Base-by-base conservation (phyloP, 2,797 vertebrate genomes). In the Aplochiton taeniatus region DNA sequence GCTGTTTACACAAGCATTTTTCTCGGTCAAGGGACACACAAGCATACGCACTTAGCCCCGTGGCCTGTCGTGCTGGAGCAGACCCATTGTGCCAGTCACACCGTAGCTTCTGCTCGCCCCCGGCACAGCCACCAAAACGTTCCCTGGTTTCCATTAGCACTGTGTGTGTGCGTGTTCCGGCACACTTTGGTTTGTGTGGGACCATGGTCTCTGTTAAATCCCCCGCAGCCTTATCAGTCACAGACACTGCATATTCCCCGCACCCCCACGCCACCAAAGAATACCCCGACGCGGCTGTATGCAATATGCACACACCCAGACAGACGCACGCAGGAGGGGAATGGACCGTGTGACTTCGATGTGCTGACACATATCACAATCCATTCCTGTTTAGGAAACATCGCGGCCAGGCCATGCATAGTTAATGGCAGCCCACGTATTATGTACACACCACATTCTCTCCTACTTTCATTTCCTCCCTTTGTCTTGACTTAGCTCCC, bases 191-290 rank as follows among this genome's bases (percentile, higher is more conserved):
- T 10, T 11, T 48, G 47, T 48, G 47, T 48, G 52, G 41, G 47
- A 8, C 8, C 54, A 70, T 50, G 49, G 49, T 67, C 60, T 53
- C 54, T 64, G 65, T 69, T 50, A 75, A 62, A 68, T 77, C 65
- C 72, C 65, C 66, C 66, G 69, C 54, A 61, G 71, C 43, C 66
- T 82, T 80, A 81, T 86, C 81, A 72, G 65, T 75, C 44, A 46
- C 69, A 77, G 66, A 69, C 48, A 58, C 62, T 61, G 59, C 65
- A 68, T 69, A 51, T 65, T 61, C 48, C 66, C 60, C 70, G 45
- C n/a, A 53, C 44, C 47, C 31, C 55, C 47, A 51, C 49, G 52
- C 57, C 66, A 14, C 48, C 12, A 41, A n/a, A n/a, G 60, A 8
- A 43, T 46, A 65, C 51, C 53, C 41, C 19, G 46, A 55, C 16